Evolutionary conservation across 2,113 vertebrate genomes (phyloP).

Genomic region (Stigmatopora nigra): DNA sequence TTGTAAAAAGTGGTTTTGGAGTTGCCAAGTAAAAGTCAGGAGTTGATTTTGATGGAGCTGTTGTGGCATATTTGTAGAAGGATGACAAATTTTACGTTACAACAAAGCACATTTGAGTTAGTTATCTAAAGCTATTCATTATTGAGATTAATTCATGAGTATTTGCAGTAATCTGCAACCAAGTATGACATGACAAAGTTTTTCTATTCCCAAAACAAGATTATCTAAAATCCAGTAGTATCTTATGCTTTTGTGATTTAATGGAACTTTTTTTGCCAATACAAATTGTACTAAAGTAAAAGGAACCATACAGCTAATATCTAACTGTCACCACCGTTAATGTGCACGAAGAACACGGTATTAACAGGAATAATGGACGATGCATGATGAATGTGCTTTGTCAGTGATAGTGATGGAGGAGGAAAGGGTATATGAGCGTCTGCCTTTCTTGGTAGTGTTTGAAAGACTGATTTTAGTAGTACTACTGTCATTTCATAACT

Average conservation of each 20-base stretch:
- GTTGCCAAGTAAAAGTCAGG: too few species aligned
- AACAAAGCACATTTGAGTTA: too few species aligned
- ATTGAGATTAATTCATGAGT: not conserved
- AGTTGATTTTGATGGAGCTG: too few species aligned
- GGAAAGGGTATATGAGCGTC: slow-evolving; percentile 36
- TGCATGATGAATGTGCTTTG: slow-evolving; percentile 46
- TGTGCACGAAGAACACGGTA: slow-evolving; percentile 16
- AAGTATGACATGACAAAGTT: not conserved
- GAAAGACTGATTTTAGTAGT: slow-evolving; percentile 53
- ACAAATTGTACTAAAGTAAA: slow-evolving; percentile 2
- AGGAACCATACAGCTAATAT: slow-evolving; percentile 14
- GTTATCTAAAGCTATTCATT: too few species aligned
- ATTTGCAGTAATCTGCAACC: not conserved
- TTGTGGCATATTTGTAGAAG: too few species aligned
- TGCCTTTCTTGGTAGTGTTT: slow-evolving; percentile 43
- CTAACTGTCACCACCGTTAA: slow-evolving; percentile 23
- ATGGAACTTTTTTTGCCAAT: slow-evolving; percentile 6
- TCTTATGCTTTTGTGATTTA: not conserved
- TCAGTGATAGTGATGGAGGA: slow-evolving; percentile 14
- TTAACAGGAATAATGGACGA: slow-evolving; percentile 34
- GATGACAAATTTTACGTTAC: too few species aligned
- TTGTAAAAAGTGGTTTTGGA: too few species aligned
- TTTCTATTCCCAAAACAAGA: not conserved
- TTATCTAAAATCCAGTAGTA: not conserved
- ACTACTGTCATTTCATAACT: slow-evolving; percentile 67